Conservation (phyloP, 2,888 invertebrate genomes). For the Neocrepidodera transversa region DNA sequence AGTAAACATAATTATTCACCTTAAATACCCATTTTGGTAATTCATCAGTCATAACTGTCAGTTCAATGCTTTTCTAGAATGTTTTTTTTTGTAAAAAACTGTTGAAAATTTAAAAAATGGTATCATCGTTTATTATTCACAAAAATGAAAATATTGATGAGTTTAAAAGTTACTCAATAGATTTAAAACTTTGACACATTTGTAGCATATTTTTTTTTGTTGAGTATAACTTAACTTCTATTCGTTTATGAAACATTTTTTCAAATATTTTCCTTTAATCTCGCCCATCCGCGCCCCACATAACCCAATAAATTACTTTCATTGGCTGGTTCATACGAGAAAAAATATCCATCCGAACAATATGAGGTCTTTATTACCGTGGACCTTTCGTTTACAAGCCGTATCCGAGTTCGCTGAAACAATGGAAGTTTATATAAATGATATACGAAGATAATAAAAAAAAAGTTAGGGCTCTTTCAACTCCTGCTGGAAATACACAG, state of each 20-base stretch:
- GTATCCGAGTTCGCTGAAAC: conserved; percentile 12
- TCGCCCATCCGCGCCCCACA: neutral
- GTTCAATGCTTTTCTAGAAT: too few species aligned
- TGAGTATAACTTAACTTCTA: too few species aligned
- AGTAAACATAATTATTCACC: neutral
- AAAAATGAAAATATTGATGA: too few species aligned
- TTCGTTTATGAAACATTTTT: too few species aligned
- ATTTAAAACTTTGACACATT: too few species aligned
- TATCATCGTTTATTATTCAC: too few species aligned
- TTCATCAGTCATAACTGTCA: neutral
- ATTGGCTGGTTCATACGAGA: neutral
- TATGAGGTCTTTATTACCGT: conserved; percentile 13
- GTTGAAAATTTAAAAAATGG: too few species aligned
- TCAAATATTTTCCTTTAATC: neutral
- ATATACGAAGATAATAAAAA: conserved; percentile 33
- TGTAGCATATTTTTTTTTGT: too few species aligned
- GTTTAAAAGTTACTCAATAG: too few species aligned
- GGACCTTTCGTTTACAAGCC: conserved; percentile 20
- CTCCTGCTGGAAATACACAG: conserved; percentile 20
- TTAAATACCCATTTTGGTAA: neutral
- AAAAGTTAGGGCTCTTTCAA: conserved; percentile 29
- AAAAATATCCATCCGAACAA: conserved; percentile 6
- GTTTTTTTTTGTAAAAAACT: too few species aligned
- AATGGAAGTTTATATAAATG: conserved; percentile 29
- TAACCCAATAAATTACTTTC: neutral